Evolutionary conservation across 1,140 invertebrate genomes (phyloP).

Genomic region (roundworm (Caenorhabditis elegans)): WBcel235 BX284605.5:11297001-11297500

Average conservation of each 20-base stretch:
- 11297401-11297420: neutral
- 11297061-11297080: no score
- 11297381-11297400: neutral
- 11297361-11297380: neutral
- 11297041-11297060: no score
- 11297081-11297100: no score
- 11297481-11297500: neutral
- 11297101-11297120: no score
- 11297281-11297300: neutral
- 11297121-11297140: no score
- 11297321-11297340: neutral
- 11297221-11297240: neutral
- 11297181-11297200: no score
- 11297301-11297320: neutral
- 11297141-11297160: no score
- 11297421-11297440: neutral
- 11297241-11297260: neutral
- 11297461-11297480: neutral
- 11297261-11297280: neutral
- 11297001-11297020: neutral
- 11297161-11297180: no score
- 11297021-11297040: neutral
- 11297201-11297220: neutral
- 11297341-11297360: constrained; percentile 1
- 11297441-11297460: constrained; percentile 2